Evolutionary conservation across 2,888 invertebrate genomes (phyloP).

Genomic region (Agrotis clavis): DNA sequence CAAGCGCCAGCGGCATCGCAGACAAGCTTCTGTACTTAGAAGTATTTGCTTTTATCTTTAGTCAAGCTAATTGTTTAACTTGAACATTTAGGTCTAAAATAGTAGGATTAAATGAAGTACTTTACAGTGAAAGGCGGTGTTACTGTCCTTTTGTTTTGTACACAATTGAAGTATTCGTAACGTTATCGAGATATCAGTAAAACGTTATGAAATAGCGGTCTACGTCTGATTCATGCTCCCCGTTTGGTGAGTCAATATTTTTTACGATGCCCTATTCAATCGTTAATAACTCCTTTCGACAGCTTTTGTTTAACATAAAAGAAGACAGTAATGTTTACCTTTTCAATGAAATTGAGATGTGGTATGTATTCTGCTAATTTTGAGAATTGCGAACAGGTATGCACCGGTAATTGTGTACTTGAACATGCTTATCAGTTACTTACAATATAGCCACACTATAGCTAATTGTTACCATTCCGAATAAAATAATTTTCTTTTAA

Average conservation of each 20-base stretch:
- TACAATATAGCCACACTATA: not conserved
- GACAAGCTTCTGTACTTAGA: constrained; percentile 79
- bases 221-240: constrained; percentile 78
- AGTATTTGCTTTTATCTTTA: constrained; percentile 73
- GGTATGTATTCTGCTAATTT: constrained; percentile 18
- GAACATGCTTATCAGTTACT: not conserved
- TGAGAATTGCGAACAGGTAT: constrained; percentile 23
- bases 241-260: constrained; percentile 77
- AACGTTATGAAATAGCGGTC: constrained; percentile 83
- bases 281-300: constrained; percentile 55
- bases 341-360: constrained; percentile 20
- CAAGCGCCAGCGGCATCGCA: constrained; percentile 82
- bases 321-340: constrained; percentile 39
- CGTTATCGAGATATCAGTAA: constrained; percentile 79
- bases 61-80: constrained; percentile 65
- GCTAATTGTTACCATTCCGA: not conserved
- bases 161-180: constrained; percentile 75
- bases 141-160: constrained; percentile 69
- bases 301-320: constrained; percentile 49
- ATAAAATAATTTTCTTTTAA: not conserved
- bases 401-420: constrained; percentile 7
- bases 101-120: constrained; percentile 53
- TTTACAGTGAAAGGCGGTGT: constrained; percentile 31
- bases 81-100: constrained; percentile 57
- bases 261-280: constrained; percentile 54